phyloP scores from a whole-genome alignment of 2,888 invertebrate genomes.

The Leptothorax acervorum region DNA sequence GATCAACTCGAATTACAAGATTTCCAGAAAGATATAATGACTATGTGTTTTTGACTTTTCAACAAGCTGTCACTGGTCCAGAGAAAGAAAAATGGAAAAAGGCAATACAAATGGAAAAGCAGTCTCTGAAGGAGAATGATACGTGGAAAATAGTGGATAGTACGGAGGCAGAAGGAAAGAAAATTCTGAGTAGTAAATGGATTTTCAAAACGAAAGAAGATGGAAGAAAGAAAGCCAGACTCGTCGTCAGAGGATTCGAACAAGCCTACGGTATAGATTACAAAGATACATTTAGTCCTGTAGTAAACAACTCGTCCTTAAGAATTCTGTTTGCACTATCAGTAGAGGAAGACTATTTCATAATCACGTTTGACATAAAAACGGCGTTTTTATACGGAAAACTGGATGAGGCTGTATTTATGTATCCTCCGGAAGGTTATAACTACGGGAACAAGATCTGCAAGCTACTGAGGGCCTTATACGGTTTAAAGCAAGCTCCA shows the following conservation, averaged over 20 bases:
- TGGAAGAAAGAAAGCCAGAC: constrained; percentile 36
- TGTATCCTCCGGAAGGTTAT: constrained; percentile 42
- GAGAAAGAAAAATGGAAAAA: constrained; percentile 37
- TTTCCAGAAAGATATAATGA: background rate
- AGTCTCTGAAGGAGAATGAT: constrained; percentile 53
- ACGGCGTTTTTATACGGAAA: constrained; percentile 44
- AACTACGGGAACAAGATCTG: constrained; percentile 30
- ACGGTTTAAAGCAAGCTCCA: constrained; percentile 30
- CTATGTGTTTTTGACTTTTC: constrained; percentile 22
- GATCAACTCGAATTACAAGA: background rate
- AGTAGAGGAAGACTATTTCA: background rate
- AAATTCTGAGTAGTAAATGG: constrained; percentile 66
- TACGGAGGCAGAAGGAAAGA: constrained; percentile 55
- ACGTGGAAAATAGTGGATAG: constrained; percentile 61
- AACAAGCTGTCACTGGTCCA: constrained; percentile 17
- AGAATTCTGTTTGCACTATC: constrained; percentile 23
- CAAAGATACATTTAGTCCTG: constrained; percentile 39
- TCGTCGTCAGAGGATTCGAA: constrained; percentile 36
- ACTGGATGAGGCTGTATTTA: constrained; percentile 46
- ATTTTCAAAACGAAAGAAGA: constrained; percentile 69
- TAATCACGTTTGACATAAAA: constrained; percentile 39
- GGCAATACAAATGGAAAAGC: constrained; percentile 32
- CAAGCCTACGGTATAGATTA: constrained; percentile 10
- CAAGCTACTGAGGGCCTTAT: constrained; percentile 20
- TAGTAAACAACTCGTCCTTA: constrained; percentile 1